Evolutionary conservation across 2,113 vertebrate genomes (phyloP).

Genomic region (Perognathus longimembris): DNA sequence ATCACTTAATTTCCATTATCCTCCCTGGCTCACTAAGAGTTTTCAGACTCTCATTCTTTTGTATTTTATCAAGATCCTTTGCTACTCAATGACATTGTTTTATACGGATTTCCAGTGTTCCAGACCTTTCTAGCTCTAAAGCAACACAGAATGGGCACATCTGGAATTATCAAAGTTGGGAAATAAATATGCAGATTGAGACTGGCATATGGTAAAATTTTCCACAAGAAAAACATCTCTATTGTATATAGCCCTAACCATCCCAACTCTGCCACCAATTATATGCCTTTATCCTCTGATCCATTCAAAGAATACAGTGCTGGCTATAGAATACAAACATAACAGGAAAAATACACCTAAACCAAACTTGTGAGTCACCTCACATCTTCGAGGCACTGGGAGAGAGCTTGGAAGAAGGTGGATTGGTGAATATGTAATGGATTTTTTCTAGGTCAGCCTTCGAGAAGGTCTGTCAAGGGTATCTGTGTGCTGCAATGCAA

Average conservation of each 20-base stretch:
- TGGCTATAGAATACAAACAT: conserved; percentile 31
- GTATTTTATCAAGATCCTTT: conserved; percentile 3
- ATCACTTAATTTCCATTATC: conserved; percentile 14
- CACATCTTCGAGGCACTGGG: conserved; percentile 54
- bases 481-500: conserved; percentile 44
- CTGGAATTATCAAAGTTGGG: conserved; percentile 32
- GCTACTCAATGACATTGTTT: not conserved
- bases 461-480: conserved; percentile 68
- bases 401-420: conserved; percentile 37
- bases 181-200: conserved; percentile 16
- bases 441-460: conserved; percentile 74
- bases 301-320: not conserved
- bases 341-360: conserved; percentile 19
- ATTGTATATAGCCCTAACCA: not conserved
- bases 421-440: conserved; percentile 67
- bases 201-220: not conserved
- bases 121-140: conserved; percentile 32
- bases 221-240: conserved; percentile 13
- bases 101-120: not conserved
- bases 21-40: conserved; percentile 14
- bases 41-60: not conserved
- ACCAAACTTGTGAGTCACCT: conserved; percentile 54
- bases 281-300: not conserved
- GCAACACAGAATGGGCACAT: conserved; percentile 13
- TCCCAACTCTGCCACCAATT: not conserved